phyloP scores from a whole-genome alignment of 1,140 invertebrate genomes.

The Ericerus pela region DNA sequence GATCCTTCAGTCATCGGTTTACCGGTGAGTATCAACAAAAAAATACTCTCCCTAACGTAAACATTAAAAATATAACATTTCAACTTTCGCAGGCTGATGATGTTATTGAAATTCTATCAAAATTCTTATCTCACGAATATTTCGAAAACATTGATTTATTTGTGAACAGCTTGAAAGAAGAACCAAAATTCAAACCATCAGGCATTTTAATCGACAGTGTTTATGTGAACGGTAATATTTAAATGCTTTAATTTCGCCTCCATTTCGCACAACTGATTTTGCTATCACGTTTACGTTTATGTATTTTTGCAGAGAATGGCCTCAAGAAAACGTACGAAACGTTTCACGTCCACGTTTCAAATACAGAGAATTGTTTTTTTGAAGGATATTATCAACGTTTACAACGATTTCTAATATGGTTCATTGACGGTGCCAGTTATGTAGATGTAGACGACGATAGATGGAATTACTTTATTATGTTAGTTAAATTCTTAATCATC shows the following conservation, averaged over 20 bases:
- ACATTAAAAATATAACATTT: not conserved
- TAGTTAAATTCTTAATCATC: conserved; percentile 36
- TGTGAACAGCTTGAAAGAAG: conserved; percentile 45
- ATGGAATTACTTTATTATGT: conserved; percentile 87
- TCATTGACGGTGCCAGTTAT: conserved; percentile 82
- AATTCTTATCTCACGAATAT: conserved; percentile 40
- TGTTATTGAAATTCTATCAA: conserved; percentile 49
- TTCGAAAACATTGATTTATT: conserved; percentile 54
- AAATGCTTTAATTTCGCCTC: not conserved
- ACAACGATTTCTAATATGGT: conserved; percentile 88
- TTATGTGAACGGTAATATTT: not conserved
- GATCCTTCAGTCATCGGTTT: conserved; percentile 30
- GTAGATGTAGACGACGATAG: conserved; percentile 83
- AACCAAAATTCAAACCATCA: conserved; percentile 52
- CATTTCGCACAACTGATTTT: not conserved
- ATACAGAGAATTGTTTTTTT: not conserved
- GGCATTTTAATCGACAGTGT: conserved; percentile 44
- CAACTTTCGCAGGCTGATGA: conserved; percentile 52
- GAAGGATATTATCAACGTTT: conserved; percentile 39
- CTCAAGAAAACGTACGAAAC: conserved; percentile 8
- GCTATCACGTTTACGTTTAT: not conserved
- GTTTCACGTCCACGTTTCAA: conserved; percentile 6
- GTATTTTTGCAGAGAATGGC: not conserved
- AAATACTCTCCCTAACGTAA: not conserved
- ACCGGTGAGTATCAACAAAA: conserved; percentile 22